These are phyloP conservation scores for Sternotherus odoratus DNA, from an alignment of 2,797 vertebrate species.

Conservation along the genomic window DNA sequence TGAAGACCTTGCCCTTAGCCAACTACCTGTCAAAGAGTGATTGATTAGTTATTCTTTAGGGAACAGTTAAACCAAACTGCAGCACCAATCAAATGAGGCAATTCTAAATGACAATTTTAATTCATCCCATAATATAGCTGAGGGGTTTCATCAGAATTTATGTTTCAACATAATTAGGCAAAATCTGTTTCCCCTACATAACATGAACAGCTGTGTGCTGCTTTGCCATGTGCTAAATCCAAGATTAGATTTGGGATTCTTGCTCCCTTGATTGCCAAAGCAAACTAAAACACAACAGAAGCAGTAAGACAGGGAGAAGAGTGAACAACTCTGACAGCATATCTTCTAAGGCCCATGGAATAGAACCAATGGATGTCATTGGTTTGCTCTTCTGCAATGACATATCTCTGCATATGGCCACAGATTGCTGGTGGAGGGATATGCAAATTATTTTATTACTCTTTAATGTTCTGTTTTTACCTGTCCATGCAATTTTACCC, in stretches of 20 bases:
- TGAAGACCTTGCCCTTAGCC: background rate
- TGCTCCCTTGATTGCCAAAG: background rate
- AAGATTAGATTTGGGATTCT: background rate
- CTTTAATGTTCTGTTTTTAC: slow-evolving; percentile 40
- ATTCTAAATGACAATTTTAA: slow-evolving; percentile 1
- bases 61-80: background rate
- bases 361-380: background rate
- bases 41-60: background rate
- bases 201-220: background rate
- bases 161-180: background rate
- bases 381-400: accelerated
- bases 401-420: background rate
- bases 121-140: background rate
- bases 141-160: background rate
- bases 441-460: background rate
- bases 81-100: slow-evolving; percentile 33
- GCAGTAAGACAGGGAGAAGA: background rate
- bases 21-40: slow-evolving; percentile 1
- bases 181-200: background rate
- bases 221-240: background rate
- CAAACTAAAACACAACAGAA: background rate
- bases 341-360: accelerated
- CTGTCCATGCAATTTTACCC: background rate
- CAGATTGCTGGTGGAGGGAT: background rate
- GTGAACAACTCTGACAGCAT: background rate